Evolutionary conservation across 1,140 invertebrate genomes (phyloP), one percentile per base, ranked within the genome.

Genomic region (Nasonia vitripennis): DNA sequence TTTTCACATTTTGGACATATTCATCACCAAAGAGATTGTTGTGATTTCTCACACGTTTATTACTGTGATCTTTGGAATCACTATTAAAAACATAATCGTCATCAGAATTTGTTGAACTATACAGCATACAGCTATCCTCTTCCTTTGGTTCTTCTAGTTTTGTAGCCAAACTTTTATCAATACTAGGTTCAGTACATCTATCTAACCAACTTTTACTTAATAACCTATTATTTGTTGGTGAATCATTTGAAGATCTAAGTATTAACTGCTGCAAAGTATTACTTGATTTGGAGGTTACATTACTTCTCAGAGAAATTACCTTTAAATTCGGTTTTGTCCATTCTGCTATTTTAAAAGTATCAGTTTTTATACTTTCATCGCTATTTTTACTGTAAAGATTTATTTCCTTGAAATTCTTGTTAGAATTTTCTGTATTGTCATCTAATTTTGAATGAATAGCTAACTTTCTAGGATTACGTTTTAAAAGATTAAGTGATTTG

Each of bases 391-490:
- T 31, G 20, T 12, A 11, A 23, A 23, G 12, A 80, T 81, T 12
- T 23, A 34, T 62, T 67, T 34, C 20, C 74, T 41, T 79, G 83
- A n/a, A 37, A 23, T 82, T 74, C 37, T 70, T 78, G 7, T 88
- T 86, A 31, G 87, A 86, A 73, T 55, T 90, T 90, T 45, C 3
- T 89, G 81, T 87, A 90, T 67, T 51, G 7, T 87, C 88, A 67
- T 88, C 31, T 68, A 74, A 74, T 67, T 83, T 92, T 45, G 88
- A 91, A 9, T 88, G 86, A 5, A 94, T 92, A n/a, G 95, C 86
- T 0, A 95, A 95, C 91, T 97, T 97, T 89, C 96, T 94, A 17
- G 96, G 96, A 93, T 97, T 97, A 85, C 96, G 93, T 89, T 96
- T 95, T 34, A 94, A 94, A 91, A 97, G 95, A 89, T 93, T 95